Base-by-base conservation (phyloP, 64 coral and sea anemone genomes). In the Pocillopora damicornis region DNA sequence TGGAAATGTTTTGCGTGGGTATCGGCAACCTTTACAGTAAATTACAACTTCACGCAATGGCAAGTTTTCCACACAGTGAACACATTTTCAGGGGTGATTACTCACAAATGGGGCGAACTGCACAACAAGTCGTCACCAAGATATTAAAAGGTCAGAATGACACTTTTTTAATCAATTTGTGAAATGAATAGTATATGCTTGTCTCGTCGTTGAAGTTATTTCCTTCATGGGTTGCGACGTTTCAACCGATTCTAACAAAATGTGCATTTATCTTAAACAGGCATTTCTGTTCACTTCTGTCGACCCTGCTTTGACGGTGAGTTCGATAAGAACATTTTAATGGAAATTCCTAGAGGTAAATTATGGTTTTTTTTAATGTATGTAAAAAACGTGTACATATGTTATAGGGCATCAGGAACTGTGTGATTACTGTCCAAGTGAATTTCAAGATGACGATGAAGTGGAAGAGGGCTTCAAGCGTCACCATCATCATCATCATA, bases 11-110 rank as follows among this genome's bases (percentile, higher is more conserved):
- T 78, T 88, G 87, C 23, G 91, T 97, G 65, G 94, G 94, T 77
- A 73, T 93, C 68, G 94, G 94, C 0, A 76, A 63, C 11, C 58
- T 80, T 25, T 97, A 97, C 85, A 97, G 91, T 58, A 97, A 97
- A 30, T 82, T 97, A 57, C 94, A 97, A n/a, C 76, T 97, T 9
- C 94, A 97, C 26, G 94, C 94, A 5, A 97, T 97, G 94, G 94
- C 94, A 9, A 97, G 94, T 12, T 93, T 87, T 64, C 94, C 94
- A 58, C 91, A 97, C 60, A 93, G 91, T 18, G 94, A 97, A 22
- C 94, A 97, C 17, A 88, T 97, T 18, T 93, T 97, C 34, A 88
- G 94, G 60, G 76, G 88, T 3, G 66, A 83, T 0, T 87, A 90
- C 26, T 34, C 94, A 58, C 83, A 78, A 35, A 79, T 97, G 18